phyloP scores from a whole-genome alignment of 1,140 invertebrate genomes.

The Brachionus paranguensis region DNA sequence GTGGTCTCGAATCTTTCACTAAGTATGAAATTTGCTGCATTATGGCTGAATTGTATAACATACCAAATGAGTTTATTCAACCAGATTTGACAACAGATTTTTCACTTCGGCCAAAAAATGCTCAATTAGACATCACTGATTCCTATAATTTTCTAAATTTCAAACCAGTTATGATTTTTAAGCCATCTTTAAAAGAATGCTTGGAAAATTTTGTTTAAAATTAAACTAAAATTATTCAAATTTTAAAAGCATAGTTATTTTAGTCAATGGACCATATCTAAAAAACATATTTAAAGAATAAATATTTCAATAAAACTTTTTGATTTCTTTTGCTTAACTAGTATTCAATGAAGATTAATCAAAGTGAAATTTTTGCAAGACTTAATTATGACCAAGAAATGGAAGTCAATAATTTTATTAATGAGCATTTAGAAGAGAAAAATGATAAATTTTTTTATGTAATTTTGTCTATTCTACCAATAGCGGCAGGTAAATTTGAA shows the following conservation, averaged over 20 bases:
- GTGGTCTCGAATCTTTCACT: constrained; percentile 58
- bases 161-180: constrained; percentile 16
- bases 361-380: neutral
- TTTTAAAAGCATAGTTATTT: neutral
- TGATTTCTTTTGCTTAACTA: neutral
- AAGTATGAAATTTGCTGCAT: constrained; percentile 60
- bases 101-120: constrained; percentile 56
- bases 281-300: neutral
- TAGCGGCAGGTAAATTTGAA: neutral
- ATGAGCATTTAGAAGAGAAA: neutral
- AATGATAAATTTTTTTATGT: neutral
- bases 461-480: neutral
- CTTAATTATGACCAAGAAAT: neutral
- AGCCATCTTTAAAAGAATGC: constrained; percentile 26
- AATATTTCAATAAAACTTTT: neutral
- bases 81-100: constrained; percentile 47
- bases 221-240: neutral
- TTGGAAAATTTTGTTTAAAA: constrained; percentile 28
- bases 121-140: constrained; percentile 49
- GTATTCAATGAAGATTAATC: neutral
- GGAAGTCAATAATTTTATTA: neutral
- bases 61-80: constrained; percentile 53
- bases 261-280: neutral
- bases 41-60: constrained; percentile 56
- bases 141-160: neutral